Evolutionary conservation across 1,140 invertebrate species (phyloP), one percentile per base, ranked within the genome.

Genomic region (Macrobrachium rosenbergii): DNA sequence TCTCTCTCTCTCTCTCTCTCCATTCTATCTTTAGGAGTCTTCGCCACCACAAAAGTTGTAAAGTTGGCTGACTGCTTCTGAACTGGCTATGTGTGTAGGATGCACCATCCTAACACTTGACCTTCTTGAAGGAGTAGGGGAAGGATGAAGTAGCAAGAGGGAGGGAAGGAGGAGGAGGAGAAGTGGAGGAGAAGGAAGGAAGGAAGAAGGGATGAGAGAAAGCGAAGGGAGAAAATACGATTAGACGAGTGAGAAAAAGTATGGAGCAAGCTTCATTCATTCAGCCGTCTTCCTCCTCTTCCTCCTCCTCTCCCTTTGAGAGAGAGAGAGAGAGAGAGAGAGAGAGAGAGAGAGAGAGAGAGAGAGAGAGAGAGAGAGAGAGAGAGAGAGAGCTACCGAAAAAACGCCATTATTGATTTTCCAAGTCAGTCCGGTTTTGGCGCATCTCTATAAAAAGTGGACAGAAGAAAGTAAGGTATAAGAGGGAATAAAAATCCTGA

Each of bases 1-100:
- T 73, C 69, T 73, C 69, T 73, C 23, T 28, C 21, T 75, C 69
- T 73, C 69, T 28, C 69, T 73, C 69, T 73, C 69, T 73, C 21
- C 67, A 11, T 28, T 69, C 28, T 69, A 69, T 69, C n/a, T 69
- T n/a, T 28, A 67, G 64, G 64, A n/a, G 19, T 67, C 19, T 8
- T 23, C 64, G 5, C 64, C 19, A n/a, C 16, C 62, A n/a, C 62
- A 17, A n/a, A 63, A 17, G 62, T 37, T 37, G 28, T 2, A 37
- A 37, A 37, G 28, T 37, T 37, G 28, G 28, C 3, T 37, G 28
- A 3, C 28, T 37, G 3, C 28, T 37, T 37, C 28, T 52, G 8
- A 52, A 52, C 52, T 52, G 52, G 52, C 52, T 52, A 0, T 52
- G 7, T 37, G 28, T 52, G 12, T 52, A 10, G 52, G 52, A 52